These are phyloP conservation scores for Musca vetustissima DNA, from an alignment of 1,140 invertebrate genomes.

Conservation along the genomic window DNA sequence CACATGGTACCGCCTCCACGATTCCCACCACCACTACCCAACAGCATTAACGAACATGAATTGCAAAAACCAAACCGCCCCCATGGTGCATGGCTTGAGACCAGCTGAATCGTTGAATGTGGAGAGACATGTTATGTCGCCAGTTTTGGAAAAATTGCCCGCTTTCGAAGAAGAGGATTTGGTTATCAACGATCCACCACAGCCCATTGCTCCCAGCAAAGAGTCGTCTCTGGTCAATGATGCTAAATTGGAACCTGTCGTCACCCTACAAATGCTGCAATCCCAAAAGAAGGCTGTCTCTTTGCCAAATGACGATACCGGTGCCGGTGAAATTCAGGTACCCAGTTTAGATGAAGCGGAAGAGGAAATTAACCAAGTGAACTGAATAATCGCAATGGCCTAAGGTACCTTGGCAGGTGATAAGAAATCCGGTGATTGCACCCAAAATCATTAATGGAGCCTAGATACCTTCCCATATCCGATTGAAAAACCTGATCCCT, in stretches of 20 bases:
- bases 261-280: conserved; percentile 69
- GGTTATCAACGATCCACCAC: conserved; percentile 50
- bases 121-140: conserved; percentile 42
- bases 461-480: conserved; percentile 64
- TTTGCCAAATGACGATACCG: conserved; percentile 40
- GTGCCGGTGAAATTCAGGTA: conserved; percentile 46
- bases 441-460: conserved; percentile 53
- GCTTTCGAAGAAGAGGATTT: conserved; percentile 52
- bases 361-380: conserved; percentile 34
- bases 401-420: conserved; percentile 57
- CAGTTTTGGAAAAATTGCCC: conserved; percentile 33
- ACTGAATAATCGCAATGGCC: conserved; percentile 54
- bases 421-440: conserved; percentile 25
- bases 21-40: conserved; percentile 29
- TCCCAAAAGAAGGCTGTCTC: conserved; percentile 51
- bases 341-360: conserved; percentile 52
- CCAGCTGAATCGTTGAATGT: conserved; percentile 34
- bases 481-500: conserved; percentile 59
- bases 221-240: conserved; percentile 32
- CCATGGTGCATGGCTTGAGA: conserved; percentile 34
- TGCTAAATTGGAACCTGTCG: conserved; percentile 55
- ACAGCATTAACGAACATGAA: conserved; percentile 34
- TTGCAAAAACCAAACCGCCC: conserved; percentile 30
- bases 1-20: conserved; percentile 51
- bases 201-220: conserved; percentile 40